Evolutionary conservation across 1,140 invertebrate genomes (phyloP), one percentile per base, ranked within the genome.

Genomic region (Copidosoma floridanum): DNA sequence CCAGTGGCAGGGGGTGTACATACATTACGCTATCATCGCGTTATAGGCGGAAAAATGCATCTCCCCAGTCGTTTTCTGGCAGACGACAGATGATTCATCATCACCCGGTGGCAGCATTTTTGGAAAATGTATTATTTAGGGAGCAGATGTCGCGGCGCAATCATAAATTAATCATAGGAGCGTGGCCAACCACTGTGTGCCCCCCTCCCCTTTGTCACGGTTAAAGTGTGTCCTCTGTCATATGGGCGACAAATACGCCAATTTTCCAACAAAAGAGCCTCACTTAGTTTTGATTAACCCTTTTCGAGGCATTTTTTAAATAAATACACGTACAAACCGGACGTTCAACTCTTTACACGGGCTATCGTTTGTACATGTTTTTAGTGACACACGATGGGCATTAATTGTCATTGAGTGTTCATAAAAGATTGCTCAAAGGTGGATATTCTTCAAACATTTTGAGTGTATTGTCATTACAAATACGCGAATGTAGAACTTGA

Each of bases 31-130:
- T n/a, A n/a, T n/a, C n/a, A n/a, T 32, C 29, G 29, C 16, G 38
- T 38, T 35, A 23, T 29, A 29, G 23, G 47, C 38, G 57, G 48
- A 58, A 58, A 58, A 58, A 14, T 58, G 24, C 14, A 48, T 14
- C 24, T 16, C 46, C n/a, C 23, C 46, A 26, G n/a, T 23, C 14
- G 14, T n/a, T 24, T n/a, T n/a, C n/a, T 18, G 38, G 21, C 12
- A 5, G 38, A 18, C 29, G 54, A 40, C 32, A 37, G 59, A 68
- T 70, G 67, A 69, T 53, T 71, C 69, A 69, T 62, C 69, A 69
- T 62, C 61, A 51, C 38, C 38, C 10, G 38, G 11, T n/a, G 10
- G 38, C 38, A 41, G 40, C 14, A 10, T 57, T 52, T 59, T 60
- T 26, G 50, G 51, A 40, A 59, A 59, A 53, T 53, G 43, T 21